phyloP scores from a whole-genome alignment of 2,888 invertebrate species.

The Timema podura region DNA sequence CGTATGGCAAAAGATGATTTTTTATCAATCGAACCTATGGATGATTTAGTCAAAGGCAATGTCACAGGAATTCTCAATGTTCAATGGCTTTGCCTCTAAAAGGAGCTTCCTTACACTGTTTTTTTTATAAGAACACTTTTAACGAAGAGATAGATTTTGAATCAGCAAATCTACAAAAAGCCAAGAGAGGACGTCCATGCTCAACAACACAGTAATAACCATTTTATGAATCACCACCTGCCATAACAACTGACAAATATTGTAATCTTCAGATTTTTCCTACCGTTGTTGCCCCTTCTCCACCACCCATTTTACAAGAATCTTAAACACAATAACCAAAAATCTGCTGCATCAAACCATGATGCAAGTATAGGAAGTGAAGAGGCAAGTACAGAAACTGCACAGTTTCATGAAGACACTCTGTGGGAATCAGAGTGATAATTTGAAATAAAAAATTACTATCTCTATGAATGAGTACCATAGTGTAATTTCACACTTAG shows the following conservation, averaged over 20 bases:
- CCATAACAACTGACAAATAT: not conserved
- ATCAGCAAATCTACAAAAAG: not conserved
- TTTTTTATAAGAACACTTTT: conserved; percentile 14
- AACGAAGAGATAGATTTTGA: not conserved
- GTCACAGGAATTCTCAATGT: not conserved
- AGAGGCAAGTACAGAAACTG: not conserved
- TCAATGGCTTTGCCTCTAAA: conserved; percentile 15
- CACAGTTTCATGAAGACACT: too few relatives aligned
- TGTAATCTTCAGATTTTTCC: too few relatives aligned
- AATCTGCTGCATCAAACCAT: not conserved
- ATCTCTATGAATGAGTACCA: too few relatives aligned
- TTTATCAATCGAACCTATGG: conserved; percentile 1
- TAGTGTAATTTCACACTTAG: too few relatives aligned
- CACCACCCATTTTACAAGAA: not conserved
- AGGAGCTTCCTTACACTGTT: conserved; percentile 1
- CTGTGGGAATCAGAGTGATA: too few relatives aligned
- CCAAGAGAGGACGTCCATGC: conserved; percentile 1
- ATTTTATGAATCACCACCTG: not conserved
- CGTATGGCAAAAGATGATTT: not conserved
- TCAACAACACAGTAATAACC: not conserved
- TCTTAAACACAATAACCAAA: not conserved
- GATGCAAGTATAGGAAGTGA: not conserved
- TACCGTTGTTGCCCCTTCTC: too few relatives aligned
- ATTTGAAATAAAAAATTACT: too few relatives aligned
- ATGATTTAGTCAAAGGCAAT: not conserved